Conservation (phyloP, 2,888 invertebrate species). For the Rotaria sp. region DNA sequence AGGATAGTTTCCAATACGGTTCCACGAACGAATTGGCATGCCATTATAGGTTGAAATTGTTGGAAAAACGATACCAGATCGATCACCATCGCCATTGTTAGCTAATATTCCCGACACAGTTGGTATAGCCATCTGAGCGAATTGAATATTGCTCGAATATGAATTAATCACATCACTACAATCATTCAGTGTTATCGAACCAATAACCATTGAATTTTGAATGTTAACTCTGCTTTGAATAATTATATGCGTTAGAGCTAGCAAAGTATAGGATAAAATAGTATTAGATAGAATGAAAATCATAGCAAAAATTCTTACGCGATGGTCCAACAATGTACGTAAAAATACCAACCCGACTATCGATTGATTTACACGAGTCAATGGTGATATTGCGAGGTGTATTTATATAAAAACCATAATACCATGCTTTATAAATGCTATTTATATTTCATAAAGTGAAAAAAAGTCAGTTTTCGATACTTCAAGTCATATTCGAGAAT, state of each 20-base stretch:
- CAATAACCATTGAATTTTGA: conserved; percentile 46
- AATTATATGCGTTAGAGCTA: conserved; percentile 43
- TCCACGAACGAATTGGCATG: conserved; percentile 47
- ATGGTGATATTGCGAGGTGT: conserved; percentile 41
- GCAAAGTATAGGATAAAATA: too few relatives aligned
- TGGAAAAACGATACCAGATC: conserved; percentile 35
- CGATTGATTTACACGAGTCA: conserved; percentile 44
- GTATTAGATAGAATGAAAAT: not conserved
- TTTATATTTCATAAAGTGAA: too few relatives aligned
- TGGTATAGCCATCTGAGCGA: not conserved
- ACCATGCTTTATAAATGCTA: conserved; percentile 43
- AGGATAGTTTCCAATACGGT: conserved; percentile 21
- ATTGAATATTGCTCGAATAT: not conserved
- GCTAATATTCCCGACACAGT: not conserved
- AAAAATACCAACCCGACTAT: conserved; percentile 46
- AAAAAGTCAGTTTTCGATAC: too few relatives aligned
- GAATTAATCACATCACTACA: conserved; percentile 42
- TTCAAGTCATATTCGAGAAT: too few relatives aligned
- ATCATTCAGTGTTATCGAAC: conserved; percentile 43
- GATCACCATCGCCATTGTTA: not conserved
- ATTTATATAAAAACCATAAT: conserved; percentile 47
- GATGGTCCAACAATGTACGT: conserved; percentile 46
- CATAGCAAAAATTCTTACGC: not conserved
- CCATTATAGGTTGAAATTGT: conserved; percentile 43
- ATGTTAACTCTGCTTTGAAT: conserved; percentile 44